Conservation (phyloP, 2,888 invertebrate genomes). For the Pandemis heparana region DNA sequence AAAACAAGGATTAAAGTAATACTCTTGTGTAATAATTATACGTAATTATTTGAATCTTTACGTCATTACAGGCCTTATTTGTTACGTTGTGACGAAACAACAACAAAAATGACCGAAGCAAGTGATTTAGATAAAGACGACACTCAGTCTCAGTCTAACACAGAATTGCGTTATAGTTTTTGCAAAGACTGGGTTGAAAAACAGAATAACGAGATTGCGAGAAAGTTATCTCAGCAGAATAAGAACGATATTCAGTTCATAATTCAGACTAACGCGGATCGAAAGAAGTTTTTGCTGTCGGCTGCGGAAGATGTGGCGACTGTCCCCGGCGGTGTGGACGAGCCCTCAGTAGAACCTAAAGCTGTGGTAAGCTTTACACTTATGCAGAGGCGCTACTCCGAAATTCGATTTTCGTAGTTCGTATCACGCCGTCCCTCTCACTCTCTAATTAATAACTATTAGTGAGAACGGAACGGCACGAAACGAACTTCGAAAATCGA, state of each 20-base stretch:
- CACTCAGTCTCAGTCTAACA: constrained; percentile 6
- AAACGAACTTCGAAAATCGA: too few relatives aligned
- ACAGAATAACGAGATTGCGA: constrained; percentile 69
- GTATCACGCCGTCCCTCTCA: too few relatives aligned
- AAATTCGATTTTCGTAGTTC: too few relatives aligned
- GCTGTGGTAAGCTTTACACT: constrained; percentile 61
- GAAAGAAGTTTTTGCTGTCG: constrained; percentile 69
- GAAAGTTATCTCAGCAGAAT: constrained; percentile 67
- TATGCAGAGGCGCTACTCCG: too few relatives aligned
- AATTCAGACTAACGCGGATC: constrained; percentile 71
- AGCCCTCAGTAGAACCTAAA: constrained; percentile 61
- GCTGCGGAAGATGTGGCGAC: constrained; percentile 74
- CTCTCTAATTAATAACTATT: too few relatives aligned
- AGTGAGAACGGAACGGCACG: too few relatives aligned
- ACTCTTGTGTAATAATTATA: neutral
- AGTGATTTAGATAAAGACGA: constrained; percentile 7
- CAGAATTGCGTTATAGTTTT: constrained; percentile 48
- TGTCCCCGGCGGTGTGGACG: constrained; percentile 71
- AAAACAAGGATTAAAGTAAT: neutral
- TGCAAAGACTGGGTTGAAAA: constrained; percentile 77
- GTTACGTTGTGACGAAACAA: neutral
- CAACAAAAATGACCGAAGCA: constrained; percentile 15
- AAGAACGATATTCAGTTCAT: constrained; percentile 78
- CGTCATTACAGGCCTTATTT: neutral
- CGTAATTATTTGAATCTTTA: neutral